These are phyloP conservation scores for Paramisgurnus dabryanus DNA, from an alignment of 2,113 vertebrate species.

Conservation along the genomic window DNA sequence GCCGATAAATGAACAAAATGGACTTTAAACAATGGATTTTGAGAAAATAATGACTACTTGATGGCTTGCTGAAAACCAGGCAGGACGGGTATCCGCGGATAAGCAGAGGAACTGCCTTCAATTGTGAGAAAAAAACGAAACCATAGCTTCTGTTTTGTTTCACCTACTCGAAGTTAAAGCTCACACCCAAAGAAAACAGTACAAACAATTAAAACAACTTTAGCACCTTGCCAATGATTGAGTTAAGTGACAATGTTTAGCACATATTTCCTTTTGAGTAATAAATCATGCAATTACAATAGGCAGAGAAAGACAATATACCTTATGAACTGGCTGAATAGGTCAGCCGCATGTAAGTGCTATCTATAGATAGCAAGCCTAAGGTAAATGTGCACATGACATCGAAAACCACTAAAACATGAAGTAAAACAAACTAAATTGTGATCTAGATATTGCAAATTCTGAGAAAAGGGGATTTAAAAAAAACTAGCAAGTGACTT, in stretches of 20 bases:
- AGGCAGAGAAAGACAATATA: too few species aligned
- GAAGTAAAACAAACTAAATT: too few species aligned
- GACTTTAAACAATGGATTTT: neutral
- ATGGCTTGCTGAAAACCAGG: neutral
- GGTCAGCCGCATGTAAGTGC: too few species aligned
- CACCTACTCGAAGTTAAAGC: neutral
- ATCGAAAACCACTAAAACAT: too few species aligned
- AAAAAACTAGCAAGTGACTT: too few species aligned
- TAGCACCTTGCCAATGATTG: slow-evolving; percentile 20
- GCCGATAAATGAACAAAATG: slow-evolving; percentile 12
- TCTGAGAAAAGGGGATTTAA: too few species aligned
- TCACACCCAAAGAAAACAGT: neutral
- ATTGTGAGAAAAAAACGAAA: slow-evolving; percentile 3
- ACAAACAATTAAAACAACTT: too few species aligned
- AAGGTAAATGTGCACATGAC: too few species aligned
- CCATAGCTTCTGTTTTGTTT: neutral
- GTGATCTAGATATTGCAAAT: neutral
- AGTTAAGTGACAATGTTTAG: neutral
- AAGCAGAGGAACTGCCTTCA: slow-evolving; percentile 3
- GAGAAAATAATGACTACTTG: slow-evolving; percentile 5
- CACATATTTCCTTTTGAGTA: too few species aligned
- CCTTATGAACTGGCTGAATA: too few species aligned
- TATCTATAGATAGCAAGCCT: too few species aligned
- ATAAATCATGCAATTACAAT: too few species aligned
- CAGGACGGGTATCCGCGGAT: neutral